Percentiles rank a stretch among this genome's conserved stretches.
These are phyloP conservation scores for Theocolax elegans DNA, from an alignment of 1,140 invertebrate species.

Conservation along the genomic window DNA sequence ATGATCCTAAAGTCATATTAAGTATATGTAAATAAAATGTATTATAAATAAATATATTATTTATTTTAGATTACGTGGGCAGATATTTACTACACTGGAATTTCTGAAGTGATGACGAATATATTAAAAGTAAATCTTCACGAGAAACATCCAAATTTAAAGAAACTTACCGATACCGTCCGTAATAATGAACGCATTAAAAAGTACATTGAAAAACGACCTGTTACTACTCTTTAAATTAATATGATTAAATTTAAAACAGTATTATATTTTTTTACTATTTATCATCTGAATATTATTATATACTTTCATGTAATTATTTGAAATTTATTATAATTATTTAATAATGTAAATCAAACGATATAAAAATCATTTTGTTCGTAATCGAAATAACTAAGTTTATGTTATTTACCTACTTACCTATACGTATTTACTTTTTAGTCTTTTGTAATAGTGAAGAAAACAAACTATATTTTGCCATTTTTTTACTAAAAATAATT, in stretches of 20 bases:
- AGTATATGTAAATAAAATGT: background rate
- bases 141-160: constrained; percentile 57
- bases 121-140: constrained; percentile 53
- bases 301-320: too few relatives aligned
- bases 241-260: background rate
- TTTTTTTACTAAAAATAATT: too few relatives aligned
- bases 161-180: constrained; percentile 58
- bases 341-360: too few relatives aligned
- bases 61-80: constrained; percentile 60
- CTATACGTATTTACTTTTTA: too few relatives aligned
- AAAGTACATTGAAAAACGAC: constrained; percentile 62
- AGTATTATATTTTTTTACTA: too few relatives aligned
- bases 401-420: too few relatives aligned
- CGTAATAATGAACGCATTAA: constrained; percentile 57
- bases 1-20: constrained; percentile 10
- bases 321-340: too few relatives aligned
- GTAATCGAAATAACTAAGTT: too few relatives aligned
- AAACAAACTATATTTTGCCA: too few relatives aligned
- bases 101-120: constrained; percentile 54
- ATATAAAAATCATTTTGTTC: too few relatives aligned
- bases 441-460: too few relatives aligned
- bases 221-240: constrained; percentile 47
- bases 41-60: constrained; percentile 4
- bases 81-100: constrained; percentile 60
- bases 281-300: too few relatives aligned